phyloP scores from a whole-genome alignment of 1,140 invertebrate species.

The Heliconius melpomene region DNA sequence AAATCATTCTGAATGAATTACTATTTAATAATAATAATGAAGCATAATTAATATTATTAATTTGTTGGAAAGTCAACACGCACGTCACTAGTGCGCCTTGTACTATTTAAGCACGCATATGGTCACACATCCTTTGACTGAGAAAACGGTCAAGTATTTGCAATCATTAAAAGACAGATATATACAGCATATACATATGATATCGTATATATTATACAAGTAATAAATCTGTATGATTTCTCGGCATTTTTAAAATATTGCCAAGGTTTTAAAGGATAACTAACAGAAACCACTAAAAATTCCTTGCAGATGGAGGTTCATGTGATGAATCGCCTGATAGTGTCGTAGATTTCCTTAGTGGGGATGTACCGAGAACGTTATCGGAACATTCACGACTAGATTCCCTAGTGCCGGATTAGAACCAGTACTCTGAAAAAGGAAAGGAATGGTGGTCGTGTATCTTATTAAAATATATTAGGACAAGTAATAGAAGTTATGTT shows the following conservation, averaged over 20 bases:
- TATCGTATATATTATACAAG: too few relatives aligned
- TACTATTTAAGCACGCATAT: slow-evolving; percentile 12
- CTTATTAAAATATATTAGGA: background rate
- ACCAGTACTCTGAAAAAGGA: slow-evolving; percentile 7
- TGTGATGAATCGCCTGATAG: background rate
- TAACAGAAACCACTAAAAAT: background rate
- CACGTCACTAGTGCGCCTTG: background rate
- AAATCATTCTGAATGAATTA: too few relatives aligned
- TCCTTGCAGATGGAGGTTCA: background rate
- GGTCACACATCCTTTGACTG: slow-evolving; percentile 32
- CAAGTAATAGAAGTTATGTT: background rate
- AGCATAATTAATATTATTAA: background rate
- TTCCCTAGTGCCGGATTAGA: slow-evolving; percentile 2
- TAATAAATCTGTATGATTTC: too few relatives aligned
- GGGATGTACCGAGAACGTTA: background rate
- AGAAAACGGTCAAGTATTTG: slow-evolving; percentile 30
- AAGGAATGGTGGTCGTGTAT: background rate
- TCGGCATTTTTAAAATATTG: too few relatives aligned
- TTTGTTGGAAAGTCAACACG: background rate
- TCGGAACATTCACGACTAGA: background rate
- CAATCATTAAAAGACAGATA: slow-evolving; percentile 18
- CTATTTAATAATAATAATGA: background rate
- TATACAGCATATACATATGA: background rate
- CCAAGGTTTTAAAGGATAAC: too few relatives aligned
- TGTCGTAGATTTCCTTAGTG: background rate